Evolutionary conservation across 2,797 vertebrate genomes (phyloP), one percentile per base, ranked within the genome.

Genomic region (Manis pentadactyla): DNA sequence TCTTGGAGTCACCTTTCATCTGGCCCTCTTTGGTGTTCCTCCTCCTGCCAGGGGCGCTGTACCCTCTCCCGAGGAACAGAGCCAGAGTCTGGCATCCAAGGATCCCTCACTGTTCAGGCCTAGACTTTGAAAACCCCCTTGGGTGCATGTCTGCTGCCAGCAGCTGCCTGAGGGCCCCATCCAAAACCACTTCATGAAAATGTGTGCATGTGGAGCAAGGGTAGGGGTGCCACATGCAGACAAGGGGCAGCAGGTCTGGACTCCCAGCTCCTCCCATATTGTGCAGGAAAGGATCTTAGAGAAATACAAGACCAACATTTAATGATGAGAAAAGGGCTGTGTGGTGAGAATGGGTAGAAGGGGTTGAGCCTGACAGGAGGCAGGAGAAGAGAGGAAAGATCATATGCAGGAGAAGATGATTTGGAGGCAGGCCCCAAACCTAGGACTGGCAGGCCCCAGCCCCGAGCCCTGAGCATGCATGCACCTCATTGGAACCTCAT

Each of bases 51-150:
- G 37, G 18, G 37, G 57, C 88, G 4, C 2, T 5, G 37, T 51
- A 64, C 5, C n/a, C 18, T 73, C 37, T 9, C 27, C 25, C 27
- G 42, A 29, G 68, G 17, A 75, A n/a, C 17, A 63, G 31, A 89
- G 12, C 25, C 4, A 17, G 10, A 19, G 1, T 18, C 31, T 8
- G 29, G 39, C 4, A 17, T 17, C 13, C 0, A 0, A 63, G 10
- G 55, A 17, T 7, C 4, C 37, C 39, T 46, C 0, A 1, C 19
- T 46, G 18, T 15, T 64, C 34, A 23, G 55, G 4, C 25, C n/a
- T 42, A 63, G 37, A 39, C 4, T 12, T 15, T 17, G 61, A 42
- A 29, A 29, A 0, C 13, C 27, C 4, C 57, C 12, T 27, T 1
- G 6, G 17, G 19, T 1, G 7, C 23, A 25, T 17, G 17, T 13